Conservation (phyloP, 35 echinoderm and acorn worm species). For the Heliocidaris tuberculata region DNA sequence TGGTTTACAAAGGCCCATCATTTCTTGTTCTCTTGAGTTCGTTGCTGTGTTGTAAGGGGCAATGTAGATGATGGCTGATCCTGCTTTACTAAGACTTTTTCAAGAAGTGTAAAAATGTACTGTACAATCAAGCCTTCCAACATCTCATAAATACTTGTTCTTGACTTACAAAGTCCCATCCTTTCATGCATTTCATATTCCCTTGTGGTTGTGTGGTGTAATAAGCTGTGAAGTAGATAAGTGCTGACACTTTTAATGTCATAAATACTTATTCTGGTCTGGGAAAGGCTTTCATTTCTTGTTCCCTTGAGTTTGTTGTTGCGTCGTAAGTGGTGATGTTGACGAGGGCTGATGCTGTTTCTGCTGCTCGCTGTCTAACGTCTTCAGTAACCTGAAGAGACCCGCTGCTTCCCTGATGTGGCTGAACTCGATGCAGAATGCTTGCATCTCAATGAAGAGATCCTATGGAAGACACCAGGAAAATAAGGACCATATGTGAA, state of each 20-base stretch:
- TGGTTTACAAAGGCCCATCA: too few relatives aligned
- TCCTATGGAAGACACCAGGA: conserved; percentile 54
- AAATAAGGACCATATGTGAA: background rate
- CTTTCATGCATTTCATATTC: background rate
- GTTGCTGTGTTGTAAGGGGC: too few relatives aligned
- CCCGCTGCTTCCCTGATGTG: conserved; percentile 94
- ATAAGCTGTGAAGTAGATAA: background rate
- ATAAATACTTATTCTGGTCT: too few relatives aligned
- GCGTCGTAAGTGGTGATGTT: conserved; percentile 5
- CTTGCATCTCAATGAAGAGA: conserved; percentile 96
- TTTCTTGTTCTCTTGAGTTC: too few relatives aligned
- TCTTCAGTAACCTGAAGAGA: conserved; percentile 88
- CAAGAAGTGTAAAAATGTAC: too few relatives aligned
- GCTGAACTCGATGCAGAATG: conserved; percentile 98
- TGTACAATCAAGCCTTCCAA: too few relatives aligned
- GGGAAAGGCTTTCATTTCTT: background rate
- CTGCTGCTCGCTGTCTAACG: conserved; percentile 89
- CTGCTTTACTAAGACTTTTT: too few relatives aligned
- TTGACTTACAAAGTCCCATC: too few relatives aligned
- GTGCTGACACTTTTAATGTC: background rate
- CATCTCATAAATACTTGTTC: too few relatives aligned
- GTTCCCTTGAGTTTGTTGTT: background rate
- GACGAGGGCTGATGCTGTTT: conserved; percentile 58
- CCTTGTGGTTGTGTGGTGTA: background rate
- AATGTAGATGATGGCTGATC: too few relatives aligned